These are phyloP conservation scores for Drosophila albomicans DNA, from an alignment of 1,140 invertebrate species.

Conservation along the genomic window DNA sequence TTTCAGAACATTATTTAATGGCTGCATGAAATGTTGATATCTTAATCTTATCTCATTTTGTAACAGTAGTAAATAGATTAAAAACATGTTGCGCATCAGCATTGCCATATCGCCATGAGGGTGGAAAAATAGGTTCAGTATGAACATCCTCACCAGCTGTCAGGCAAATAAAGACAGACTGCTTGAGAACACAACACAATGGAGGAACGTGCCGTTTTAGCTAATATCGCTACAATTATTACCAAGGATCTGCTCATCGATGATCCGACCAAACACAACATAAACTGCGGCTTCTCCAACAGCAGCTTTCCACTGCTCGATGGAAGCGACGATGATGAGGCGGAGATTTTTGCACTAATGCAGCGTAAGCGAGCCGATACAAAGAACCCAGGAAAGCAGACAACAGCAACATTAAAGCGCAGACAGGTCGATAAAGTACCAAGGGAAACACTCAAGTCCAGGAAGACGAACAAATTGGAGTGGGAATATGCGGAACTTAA, in stretches of 20 bases:
- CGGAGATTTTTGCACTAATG: constrained; percentile 72
- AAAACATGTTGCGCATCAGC: not conserved
- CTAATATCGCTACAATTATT: constrained; percentile 82
- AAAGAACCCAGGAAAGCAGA: not conserved
- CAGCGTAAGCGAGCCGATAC: constrained; percentile 53
- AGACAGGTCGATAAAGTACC: not conserved
- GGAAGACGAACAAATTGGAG: constrained; percentile 45
- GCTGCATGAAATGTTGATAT: not conserved
- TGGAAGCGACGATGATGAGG: constrained; percentile 60
- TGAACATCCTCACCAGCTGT: constrained; percentile 4
- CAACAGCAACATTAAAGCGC: constrained; percentile 36
- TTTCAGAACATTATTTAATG: too few species aligned
- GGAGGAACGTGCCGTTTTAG: constrained; percentile 77
- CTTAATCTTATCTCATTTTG: too few species aligned
- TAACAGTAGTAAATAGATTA: too few species aligned
- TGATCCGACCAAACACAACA: constrained; percentile 35
- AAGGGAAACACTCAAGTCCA: not conserved
- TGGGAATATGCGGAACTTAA: constrained; percentile 68
- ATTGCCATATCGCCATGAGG: constrained; percentile 33
- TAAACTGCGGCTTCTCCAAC: not conserved
- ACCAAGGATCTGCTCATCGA: constrained; percentile 78
- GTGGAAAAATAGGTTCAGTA: constrained; percentile 27
- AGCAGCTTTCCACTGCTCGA: constrained; percentile 51
- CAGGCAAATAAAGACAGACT: constrained; percentile 7
- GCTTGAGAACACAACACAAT: constrained; percentile 34